A percentile compares a stretch with the other conserved stretches of the same genome.
These are phyloP conservation scores for Philypnodon macrostomus DNA, from an alignment of 2,797 vertebrate genomes.

Conservation along the genomic window DNA sequence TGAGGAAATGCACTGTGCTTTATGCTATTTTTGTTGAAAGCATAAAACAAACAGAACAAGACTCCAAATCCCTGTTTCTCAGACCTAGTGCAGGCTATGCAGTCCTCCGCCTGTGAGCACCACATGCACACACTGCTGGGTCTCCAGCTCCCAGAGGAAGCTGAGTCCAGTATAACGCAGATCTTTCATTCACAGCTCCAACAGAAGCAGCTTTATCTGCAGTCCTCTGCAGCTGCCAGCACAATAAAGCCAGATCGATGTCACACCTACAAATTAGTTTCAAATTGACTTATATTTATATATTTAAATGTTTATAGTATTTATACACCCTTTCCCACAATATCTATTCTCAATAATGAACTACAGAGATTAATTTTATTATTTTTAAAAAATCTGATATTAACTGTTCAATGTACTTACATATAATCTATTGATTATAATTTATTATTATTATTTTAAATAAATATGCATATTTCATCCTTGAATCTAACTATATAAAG, in stretches of 20 bases:
- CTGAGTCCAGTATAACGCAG: slow-evolving; percentile 51
- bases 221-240: slow-evolving; percentile 60
- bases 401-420: background rate
- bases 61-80: too few species aligned
- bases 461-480: background rate
- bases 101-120: slow-evolving; percentile 1
- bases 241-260: slow-evolving; percentile 69
- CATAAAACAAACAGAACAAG: too few species aligned
- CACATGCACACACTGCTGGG: slow-evolving; percentile 12
- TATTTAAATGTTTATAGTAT: too few species aligned
- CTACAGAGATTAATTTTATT: too few species aligned
- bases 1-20: background rate
- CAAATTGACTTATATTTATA: slow-evolving; percentile 36
- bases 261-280: slow-evolving; percentile 67
- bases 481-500: too few species aligned
- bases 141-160: slow-evolving; percentile 61
- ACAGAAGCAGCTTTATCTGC: slow-evolving; percentile 67
- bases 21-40: too few species aligned
- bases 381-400: too few species aligned
- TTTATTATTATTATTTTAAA: background rate
- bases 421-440: background rate
- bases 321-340: slow-evolving; percentile 49
- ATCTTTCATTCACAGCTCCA: slow-evolving; percentile 62
- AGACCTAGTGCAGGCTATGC: background rate
- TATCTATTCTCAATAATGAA: background rate